These are phyloP conservation scores for Acropora yongei DNA, from an alignment of 64 coral and sea anemone species.

Conservation along the genomic window DNA sequence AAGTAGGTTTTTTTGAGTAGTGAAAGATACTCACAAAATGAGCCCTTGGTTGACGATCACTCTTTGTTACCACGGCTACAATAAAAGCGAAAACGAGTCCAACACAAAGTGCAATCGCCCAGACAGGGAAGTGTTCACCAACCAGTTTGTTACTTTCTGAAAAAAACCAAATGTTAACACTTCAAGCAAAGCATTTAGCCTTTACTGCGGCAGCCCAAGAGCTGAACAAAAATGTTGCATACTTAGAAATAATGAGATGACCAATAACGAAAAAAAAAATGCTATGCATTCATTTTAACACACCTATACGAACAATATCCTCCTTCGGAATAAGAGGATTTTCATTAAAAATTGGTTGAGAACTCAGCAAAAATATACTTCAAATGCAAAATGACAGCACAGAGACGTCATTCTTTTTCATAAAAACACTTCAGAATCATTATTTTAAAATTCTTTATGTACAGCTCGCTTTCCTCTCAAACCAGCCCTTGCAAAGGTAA, in stretches of 20 bases:
- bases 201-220: not conserved
- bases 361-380: too few species aligned
- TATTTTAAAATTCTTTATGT: too few species aligned
- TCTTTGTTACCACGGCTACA: conserved; percentile 66
- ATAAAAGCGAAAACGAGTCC: conserved; percentile 74
- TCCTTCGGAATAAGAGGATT: too few species aligned
- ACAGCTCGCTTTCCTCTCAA: too few species aligned
- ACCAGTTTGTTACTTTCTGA: conserved; percentile 35
- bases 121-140: conserved; percentile 67
- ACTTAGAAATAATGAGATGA: not conserved
- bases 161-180: not conserved
- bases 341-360: too few species aligned
- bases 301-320: too few species aligned
- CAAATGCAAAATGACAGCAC: too few species aligned
- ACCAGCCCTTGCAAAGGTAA: too few species aligned
- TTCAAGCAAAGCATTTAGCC: not conserved
- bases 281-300: too few species aligned
- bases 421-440: too few species aligned
- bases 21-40: conserved; percentile 56
- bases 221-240: not conserved
- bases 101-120: conserved; percentile 60
- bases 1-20: not conserved
- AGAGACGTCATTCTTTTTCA: too few species aligned
- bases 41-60: conserved; percentile 60
- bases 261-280: too few species aligned